A percentile compares a stretch with the other conserved stretches of the same genome.
These are phyloP conservation scores for Etheostoma cragini DNA, from an alignment of 2,113 vertebrate species.

Conservation along the genomic window DNA sequence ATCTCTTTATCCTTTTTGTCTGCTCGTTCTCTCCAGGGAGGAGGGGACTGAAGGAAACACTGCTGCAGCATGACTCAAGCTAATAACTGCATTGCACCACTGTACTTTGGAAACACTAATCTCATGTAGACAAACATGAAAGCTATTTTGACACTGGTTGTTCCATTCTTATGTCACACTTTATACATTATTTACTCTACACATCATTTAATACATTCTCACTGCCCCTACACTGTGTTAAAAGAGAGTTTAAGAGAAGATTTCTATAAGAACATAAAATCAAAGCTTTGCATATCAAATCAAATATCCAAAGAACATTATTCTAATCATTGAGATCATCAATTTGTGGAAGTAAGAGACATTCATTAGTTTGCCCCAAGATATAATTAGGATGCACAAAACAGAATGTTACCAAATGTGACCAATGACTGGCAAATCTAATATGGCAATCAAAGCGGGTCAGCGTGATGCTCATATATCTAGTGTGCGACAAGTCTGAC, in stretches of 20 bases:
- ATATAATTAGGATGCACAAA: not conserved
- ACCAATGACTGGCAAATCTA: not conserved
- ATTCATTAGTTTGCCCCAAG: not conserved
- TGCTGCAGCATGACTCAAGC: slow-evolving; percentile 47
- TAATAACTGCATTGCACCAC: slow-evolving; percentile 27
- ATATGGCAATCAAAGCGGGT: not conserved
- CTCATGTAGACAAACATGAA: slow-evolving; percentile 34
- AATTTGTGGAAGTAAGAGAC: not conserved
- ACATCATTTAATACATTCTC: not conserved
- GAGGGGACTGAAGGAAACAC: slow-evolving; percentile 35
- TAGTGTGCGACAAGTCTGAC: not conserved
- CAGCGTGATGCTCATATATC: not conserved
- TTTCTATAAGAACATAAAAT: not conserved
- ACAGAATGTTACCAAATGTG: not conserved
- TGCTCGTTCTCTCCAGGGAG: slow-evolving; percentile 34
- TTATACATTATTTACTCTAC: slow-evolving; percentile 10
- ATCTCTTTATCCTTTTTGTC: slow-evolving; percentile 66
- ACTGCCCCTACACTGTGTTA: not conserved
- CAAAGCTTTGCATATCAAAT: not conserved
- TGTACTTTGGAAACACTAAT: slow-evolving; percentile 64
- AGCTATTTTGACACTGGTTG: slow-evolving; percentile 49
- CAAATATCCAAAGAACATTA: not conserved
- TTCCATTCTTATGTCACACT: slow-evolving; percentile 44
- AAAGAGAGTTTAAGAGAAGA: not conserved
- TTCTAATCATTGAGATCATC: not conserved